phyloP scores from a whole-genome alignment of 2,113 vertebrate genomes.

The Lucifuga dentata region DNA sequence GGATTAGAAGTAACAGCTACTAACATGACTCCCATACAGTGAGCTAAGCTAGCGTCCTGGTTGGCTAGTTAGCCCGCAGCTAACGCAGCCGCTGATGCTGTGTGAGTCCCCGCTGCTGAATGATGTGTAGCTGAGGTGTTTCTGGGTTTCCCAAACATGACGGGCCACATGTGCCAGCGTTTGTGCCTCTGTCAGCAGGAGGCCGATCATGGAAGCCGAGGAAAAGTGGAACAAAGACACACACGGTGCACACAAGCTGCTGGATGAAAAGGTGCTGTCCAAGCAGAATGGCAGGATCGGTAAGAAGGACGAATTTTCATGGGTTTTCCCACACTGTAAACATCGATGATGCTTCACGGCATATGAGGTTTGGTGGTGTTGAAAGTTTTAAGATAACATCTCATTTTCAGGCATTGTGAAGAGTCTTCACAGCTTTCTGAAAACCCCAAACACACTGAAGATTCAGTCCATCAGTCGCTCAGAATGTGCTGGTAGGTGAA shows the following conservation, averaged over 20 bases:
- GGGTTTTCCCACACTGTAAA: no score
- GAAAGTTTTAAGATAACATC: slow-evolving; percentile 1
- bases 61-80: slow-evolving; percentile 6
- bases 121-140: slow-evolving; percentile 49
- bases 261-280: slow-evolving; percentile 60
- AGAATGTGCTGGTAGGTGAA: slow-evolving; percentile 74
- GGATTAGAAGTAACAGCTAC: background rate
- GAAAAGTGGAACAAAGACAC: slow-evolving; percentile 74
- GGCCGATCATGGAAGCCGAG: slow-evolving; percentile 75
- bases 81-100: slow-evolving; percentile 39
- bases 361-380: background rate
- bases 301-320: slow-evolving; percentile 25
- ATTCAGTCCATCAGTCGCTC: slow-evolving; percentile 70
- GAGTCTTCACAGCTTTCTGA: slow-evolving; percentile 75
- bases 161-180: slow-evolving; percentile 34
- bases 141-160: slow-evolving; percentile 54
- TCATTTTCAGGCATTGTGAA: slow-evolving; percentile 68
- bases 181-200: slow-evolving; percentile 69
- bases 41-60: slow-evolving; percentile 8
- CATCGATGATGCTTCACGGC: no score
- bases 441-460: slow-evolving; percentile 68
- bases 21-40: slow-evolving; percentile 30
- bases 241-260: slow-evolving; percentile 53
- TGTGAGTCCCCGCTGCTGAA: background rate
- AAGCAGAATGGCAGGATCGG: slow-evolving; percentile 55